Conservation (phyloP, 2,888 invertebrate genomes). For the Ennomos fuscantarius region DNA sequence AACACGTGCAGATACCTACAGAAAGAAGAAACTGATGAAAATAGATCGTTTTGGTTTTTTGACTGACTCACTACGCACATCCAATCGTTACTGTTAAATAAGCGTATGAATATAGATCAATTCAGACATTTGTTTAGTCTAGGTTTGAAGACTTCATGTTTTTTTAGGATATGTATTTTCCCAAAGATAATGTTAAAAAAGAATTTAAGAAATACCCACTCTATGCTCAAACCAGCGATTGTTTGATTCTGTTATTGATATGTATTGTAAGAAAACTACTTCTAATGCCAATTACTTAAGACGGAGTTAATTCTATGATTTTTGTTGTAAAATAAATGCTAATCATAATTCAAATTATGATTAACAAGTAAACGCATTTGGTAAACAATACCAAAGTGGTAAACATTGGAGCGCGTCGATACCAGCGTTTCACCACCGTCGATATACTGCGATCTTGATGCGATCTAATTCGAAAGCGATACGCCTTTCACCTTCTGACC, state of each 20-base stretch:
- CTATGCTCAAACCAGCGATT: too few relatives aligned
- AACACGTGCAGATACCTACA: too few relatives aligned
- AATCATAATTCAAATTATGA: neutral
- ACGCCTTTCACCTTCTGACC: constrained; percentile 82
- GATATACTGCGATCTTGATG: constrained; percentile 76
- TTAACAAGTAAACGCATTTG: constrained; percentile 19
- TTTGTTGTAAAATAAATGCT: neutral
- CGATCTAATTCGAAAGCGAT: constrained; percentile 84
- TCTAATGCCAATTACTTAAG: too few relatives aligned
- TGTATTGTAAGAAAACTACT: too few relatives aligned
- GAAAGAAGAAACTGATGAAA: too few relatives aligned
- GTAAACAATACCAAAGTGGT: constrained; percentile 19
- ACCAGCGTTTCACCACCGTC: constrained; percentile 73
- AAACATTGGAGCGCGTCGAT: constrained; percentile 52
- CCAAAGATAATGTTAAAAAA: too few relatives aligned
- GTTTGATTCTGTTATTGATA: too few relatives aligned
- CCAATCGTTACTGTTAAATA: constrained; percentile 3
- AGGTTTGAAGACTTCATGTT: constrained; percentile 7
- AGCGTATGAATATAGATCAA: constrained; percentile 8
- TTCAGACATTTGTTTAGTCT: constrained; percentile 21
- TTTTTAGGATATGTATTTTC: too few relatives aligned
- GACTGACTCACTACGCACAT: constrained; percentile 12
- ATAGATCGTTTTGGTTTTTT: constrained; percentile 2
- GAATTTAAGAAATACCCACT: too few relatives aligned
- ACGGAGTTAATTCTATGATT: neutral